Evolutionary conservation across 2,888 invertebrate genomes (phyloP).

Genomic region (Phrixothrix hirtus): DNA sequence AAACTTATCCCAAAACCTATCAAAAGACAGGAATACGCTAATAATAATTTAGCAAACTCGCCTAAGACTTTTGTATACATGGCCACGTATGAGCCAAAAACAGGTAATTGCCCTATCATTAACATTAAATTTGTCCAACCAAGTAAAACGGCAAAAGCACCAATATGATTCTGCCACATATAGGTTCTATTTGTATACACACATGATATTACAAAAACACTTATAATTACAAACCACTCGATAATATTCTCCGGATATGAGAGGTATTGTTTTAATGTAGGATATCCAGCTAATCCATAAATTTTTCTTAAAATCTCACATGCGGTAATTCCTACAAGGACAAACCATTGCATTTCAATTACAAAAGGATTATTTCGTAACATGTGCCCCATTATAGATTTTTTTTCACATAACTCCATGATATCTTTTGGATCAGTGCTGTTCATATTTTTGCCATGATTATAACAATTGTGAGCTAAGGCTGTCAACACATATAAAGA

Average conservation of each 20-base stretch:
- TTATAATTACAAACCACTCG: constrained; percentile 84
- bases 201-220: constrained; percentile 82
- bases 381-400: constrained; percentile 76
- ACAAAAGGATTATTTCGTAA: constrained; percentile 74
- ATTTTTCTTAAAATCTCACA: constrained; percentile 81
- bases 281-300: constrained; percentile 80
- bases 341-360: constrained; percentile 84
- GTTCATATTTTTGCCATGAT: constrained; percentile 73
- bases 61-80: constrained; percentile 89
- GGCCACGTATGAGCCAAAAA: constrained; percentile 87
- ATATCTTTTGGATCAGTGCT: constrained; percentile 65
- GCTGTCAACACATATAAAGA: constrained; percentile 82
- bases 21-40: constrained; percentile 82
- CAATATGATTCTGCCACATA: constrained; percentile 85
- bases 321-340: constrained; percentile 75
- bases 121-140: constrained; percentile 91
- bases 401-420: constrained; percentile 75
- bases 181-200: constrained; percentile 77
- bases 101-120: constrained; percentile 86
- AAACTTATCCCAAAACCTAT: constrained; percentile 88
- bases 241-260: constrained; percentile 84
- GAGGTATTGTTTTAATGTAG: constrained; percentile 79
- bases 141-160: constrained; percentile 81
- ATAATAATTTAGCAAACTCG: constrained; percentile 82
- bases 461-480: constrained; percentile 82